These are phyloP conservation scores for Drosophila fuyamai DNA, from an alignment of 1,140 invertebrate species.

Conservation along the genomic window DNA sequence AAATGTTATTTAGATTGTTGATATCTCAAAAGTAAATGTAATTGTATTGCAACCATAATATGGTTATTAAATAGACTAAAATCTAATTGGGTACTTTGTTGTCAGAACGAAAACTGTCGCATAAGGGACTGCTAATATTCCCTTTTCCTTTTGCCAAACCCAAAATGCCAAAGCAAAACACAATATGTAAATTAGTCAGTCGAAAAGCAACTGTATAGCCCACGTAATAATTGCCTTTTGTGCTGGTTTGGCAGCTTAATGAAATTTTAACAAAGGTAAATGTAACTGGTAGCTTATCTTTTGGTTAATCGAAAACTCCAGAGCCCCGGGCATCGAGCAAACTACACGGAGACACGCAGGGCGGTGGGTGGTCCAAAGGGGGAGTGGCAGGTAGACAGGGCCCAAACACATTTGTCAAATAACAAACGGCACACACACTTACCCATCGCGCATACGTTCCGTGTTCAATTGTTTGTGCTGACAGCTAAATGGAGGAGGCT, in stretches of 20 bases:
- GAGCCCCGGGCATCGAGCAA: constrained; percentile 40
- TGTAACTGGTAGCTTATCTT: constrained; percentile 53
- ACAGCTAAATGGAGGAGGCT: constrained; percentile 52
- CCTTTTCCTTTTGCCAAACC: constrained; percentile 4
- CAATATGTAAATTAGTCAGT: constrained; percentile 50
- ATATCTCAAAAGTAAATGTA: background rate
- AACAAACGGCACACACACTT: constrained; percentile 42
- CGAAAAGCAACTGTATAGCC: constrained; percentile 34
- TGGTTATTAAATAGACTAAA: background rate
- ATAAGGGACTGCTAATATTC: background rate
- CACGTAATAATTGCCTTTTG: constrained; percentile 56
- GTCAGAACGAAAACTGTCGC: constrained; percentile 13
- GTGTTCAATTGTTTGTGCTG: constrained; percentile 58
- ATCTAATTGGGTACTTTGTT: constrained; percentile 18
- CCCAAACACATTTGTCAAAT: constrained; percentile 69
- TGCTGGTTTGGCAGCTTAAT: constrained; percentile 44
- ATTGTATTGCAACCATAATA: background rate
- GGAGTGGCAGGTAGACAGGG: constrained; percentile 23
- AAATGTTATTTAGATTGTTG: background rate
- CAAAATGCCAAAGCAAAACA: constrained; percentile 27
- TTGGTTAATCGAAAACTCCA: constrained; percentile 62
- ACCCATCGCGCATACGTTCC: constrained; percentile 24
- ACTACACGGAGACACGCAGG: constrained; percentile 57
- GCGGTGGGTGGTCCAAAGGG: constrained; percentile 2
- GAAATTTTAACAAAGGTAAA: constrained; percentile 64